A percentile compares a stretch with the other conserved stretches of the same genome.
These are phyloP conservation scores for Enteromius paludinosus DNA, from an alignment of 2,797 vertebrate species.

Conservation along the genomic window DNA sequence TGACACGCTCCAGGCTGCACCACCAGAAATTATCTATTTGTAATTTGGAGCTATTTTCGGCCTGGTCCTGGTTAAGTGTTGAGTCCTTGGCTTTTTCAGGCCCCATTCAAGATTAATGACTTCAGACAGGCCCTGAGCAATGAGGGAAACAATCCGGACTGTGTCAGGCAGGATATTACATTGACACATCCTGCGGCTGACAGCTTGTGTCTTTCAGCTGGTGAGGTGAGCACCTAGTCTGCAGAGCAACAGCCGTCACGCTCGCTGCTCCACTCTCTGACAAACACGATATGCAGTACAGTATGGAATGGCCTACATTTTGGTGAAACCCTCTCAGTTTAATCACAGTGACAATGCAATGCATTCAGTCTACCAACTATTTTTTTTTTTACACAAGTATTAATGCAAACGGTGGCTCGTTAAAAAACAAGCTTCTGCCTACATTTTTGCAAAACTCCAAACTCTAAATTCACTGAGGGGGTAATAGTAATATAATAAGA, in stretches of 20 bases:
- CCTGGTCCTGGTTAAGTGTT: slow-evolving; percentile 64
- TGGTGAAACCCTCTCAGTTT: background rate
- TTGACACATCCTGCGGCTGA: slow-evolving; percentile 77
- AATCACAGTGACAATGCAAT: background rate
- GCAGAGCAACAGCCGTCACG: slow-evolving; percentile 60
- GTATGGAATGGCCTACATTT: slow-evolving; percentile 5
- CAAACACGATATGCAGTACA: slow-evolving; percentile 39
- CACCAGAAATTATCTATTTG: slow-evolving; percentile 75
- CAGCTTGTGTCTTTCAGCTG: slow-evolving; percentile 78
- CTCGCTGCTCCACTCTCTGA: slow-evolving; percentile 58
- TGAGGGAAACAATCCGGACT: slow-evolving; percentile 79
- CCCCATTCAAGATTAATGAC: slow-evolving; percentile 78
- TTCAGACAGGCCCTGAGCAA: slow-evolving; percentile 78
- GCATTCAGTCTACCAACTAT: background rate
- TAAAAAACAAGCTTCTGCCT: no score
- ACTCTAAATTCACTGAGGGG: background rate
- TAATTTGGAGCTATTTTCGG: slow-evolving; percentile 67
- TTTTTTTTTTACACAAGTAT: background rate
- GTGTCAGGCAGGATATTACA: slow-evolving; percentile 82
- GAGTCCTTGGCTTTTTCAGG: slow-evolving; percentile 70
- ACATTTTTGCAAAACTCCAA: background rate
- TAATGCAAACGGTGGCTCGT: background rate
- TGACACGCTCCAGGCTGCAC: slow-evolving; percentile 61
- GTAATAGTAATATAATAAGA: background rate
- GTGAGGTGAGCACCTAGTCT: slow-evolving; percentile 63